Evolutionary conservation across 2,797 vertebrate species (phyloP).

Genomic region (Petrocephalus sullivani): DNA sequence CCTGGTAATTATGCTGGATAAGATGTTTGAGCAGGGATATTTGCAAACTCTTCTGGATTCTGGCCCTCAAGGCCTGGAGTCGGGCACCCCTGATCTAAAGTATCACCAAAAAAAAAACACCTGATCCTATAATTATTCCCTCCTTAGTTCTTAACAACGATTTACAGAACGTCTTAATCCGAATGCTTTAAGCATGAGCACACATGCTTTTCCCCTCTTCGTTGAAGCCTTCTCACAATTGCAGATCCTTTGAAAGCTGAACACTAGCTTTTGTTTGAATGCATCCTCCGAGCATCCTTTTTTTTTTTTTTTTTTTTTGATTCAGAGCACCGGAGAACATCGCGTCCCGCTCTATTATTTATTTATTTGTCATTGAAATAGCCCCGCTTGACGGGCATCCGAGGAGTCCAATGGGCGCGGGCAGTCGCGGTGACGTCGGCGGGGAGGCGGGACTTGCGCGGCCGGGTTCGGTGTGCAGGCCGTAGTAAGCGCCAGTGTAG

Average conservation of each 20-base stretch:
- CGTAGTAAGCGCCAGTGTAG: constrained; percentile 33
- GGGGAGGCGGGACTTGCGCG: not conserved
- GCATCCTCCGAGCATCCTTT: not conserved
- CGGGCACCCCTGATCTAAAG: not conserved
- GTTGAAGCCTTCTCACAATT: not conserved
- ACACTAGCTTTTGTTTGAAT: not conserved
- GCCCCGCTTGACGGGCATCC: not conserved
- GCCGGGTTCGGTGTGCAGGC: not conserved
- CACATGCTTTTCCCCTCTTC: not conserved
- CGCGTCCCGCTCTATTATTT: not conserved
- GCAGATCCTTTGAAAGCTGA: constrained; percentile 4
- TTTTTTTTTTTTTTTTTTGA: not conserved
- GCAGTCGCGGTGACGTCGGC: not conserved
- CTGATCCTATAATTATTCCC: not conserved
- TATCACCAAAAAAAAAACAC: not conserved
- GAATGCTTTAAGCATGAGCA: not conserved
- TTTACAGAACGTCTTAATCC: not conserved
- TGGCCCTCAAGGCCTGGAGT: too few species aligned
- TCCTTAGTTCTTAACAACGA: not conserved
- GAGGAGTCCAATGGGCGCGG: not conserved
- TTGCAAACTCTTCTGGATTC: too few species aligned
- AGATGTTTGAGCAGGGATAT: too few species aligned
- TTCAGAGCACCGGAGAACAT: not conserved
- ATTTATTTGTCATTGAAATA: not conserved
- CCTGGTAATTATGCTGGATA: too few species aligned